Base-by-base conservation (phyloP, 2,797 vertebrate species). In the Anas flavirostris region DNA sequence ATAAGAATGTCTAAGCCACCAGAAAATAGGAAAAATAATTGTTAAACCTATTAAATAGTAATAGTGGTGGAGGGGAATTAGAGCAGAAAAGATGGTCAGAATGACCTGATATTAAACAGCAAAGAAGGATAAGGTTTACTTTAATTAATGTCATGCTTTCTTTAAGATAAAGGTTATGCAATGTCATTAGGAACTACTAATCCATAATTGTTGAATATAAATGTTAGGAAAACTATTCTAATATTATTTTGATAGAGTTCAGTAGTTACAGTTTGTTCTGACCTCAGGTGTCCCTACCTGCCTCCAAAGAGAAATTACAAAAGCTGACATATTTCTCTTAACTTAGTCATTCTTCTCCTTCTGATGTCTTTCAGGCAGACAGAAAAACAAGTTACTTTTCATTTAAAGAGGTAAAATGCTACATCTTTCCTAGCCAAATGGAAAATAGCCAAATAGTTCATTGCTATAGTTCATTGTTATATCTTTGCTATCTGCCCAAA, bases 131-230 rank as follows among this genome's bases (percentile, higher is more conserved):
- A 96, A 92, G 41, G 18, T 83, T 95, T 88, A 31, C 33, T 78
- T 96, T 92, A 86, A 94, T 93, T 91, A 93, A 94, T 81, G 88
- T 60, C 87, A 81, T 74, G 37, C 76, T 94, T 92, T 74, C 78
- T 90, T 93, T 81, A 93, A 90, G 52, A 55, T 59, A 73, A 94
- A 96, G 70, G 86, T 96, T 94, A 74, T 52, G 10, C 50, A 70
- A 52, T 64, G 16, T n/a, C 80, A 81, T 78, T 95, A 92, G 66
- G 76, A 91, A 68, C 56, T 86, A 53, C 58, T 92, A 79, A 92
- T 68, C 73, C 60, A 39, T 91, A 92, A 86, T 9, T 75, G 55
- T 33, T 88, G 58, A 70, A 73, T 39, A 86, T 37, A 86, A 94
- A 48, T 75, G 8, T 67, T 72, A 81, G 82, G 29, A 68, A 95